These are phyloP conservation scores for Ips typographus DNA, from an alignment of 1,140 invertebrate species.

Conservation along the genomic window DNA sequence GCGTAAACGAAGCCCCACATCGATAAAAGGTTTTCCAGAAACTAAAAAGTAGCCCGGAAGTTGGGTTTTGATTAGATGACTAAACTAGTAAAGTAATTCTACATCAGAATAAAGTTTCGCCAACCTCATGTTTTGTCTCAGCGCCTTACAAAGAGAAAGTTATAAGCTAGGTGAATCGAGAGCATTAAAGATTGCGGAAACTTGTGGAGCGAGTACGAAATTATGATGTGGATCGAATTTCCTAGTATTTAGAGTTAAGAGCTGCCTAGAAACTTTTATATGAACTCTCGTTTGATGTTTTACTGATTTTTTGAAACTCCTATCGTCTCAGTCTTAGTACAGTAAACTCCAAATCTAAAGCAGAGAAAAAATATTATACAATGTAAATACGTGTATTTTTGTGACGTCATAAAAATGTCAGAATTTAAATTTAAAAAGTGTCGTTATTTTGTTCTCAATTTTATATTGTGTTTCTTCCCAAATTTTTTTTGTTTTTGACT, in stretches of 20 bases:
- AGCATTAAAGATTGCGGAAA: constrained; percentile 29
- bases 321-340: too few species aligned
- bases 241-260: constrained; percentile 20
- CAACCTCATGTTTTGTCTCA: constrained; percentile 22
- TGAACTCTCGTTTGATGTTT: constrained; percentile 15
- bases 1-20: too few species aligned
- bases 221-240: constrained; percentile 27
- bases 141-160: constrained; percentile 19
- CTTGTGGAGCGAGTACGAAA: constrained; percentile 22
- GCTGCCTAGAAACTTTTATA: constrained; percentile 18
- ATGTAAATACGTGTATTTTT: too few species aligned
- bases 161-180: constrained; percentile 30
- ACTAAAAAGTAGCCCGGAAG: constrained; percentile 1
- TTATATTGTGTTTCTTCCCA: too few species aligned
- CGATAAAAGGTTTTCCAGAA: too few species aligned
- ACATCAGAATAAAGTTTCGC: constrained; percentile 21
- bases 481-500: too few species aligned
- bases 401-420: too few species aligned
- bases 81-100: constrained; percentile 29
- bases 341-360: too few species aligned
- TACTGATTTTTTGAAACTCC: not conserved
- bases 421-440: too few species aligned
- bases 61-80: constrained; percentile 26
- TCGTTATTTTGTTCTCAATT: too few species aligned
- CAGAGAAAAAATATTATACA: too few species aligned